Percentiles rank a stretch among this genome's conserved stretches.
These are phyloP conservation scores for Patella pellucida DNA, from an alignment of 2,888 invertebrate genomes.

Conservation along the genomic window DNA sequence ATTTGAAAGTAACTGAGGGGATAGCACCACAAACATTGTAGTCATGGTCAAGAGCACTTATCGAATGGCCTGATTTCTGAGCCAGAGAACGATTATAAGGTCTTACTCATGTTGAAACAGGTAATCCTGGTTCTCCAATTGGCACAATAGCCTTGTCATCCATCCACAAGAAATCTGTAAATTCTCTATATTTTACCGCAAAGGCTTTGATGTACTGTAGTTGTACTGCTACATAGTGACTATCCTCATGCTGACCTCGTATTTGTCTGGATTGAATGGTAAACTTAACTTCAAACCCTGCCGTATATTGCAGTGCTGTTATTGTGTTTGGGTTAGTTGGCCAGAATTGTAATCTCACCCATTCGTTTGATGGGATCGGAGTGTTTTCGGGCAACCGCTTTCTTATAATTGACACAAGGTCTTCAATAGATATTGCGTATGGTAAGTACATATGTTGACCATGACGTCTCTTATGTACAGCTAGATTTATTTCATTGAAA, in stretches of 20 bases:
- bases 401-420: constrained; percentile 15
- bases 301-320: constrained; percentile 15
- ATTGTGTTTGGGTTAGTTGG: constrained; percentile 10
- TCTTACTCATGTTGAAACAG: constrained; percentile 20
- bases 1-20: too few species aligned
- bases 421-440: constrained; percentile 16
- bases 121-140: constrained; percentile 24
- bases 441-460: constrained; percentile 14
- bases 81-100: constrained; percentile 16
- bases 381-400: background rate
- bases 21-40: too few species aligned
- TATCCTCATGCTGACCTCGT: constrained; percentile 18
- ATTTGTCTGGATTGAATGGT: constrained; percentile 15
- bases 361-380: constrained; percentile 19
- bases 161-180: constrained; percentile 15
- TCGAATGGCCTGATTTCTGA: background rate
- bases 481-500: too few species aligned
- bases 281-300: constrained; percentile 20
- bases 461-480: constrained; percentile 13
- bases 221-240: constrained; percentile 3
- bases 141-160: constrained; percentile 34
- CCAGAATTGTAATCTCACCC: constrained; percentile 20
- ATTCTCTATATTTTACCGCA: constrained; percentile 20
- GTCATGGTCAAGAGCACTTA: constrained; percentile 26
- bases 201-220: constrained; percentile 16